Percentiles rank a stretch among this genome's conserved stretches.
phyloP scores from a whole-genome alignment of 2,113 vertebrate species.

The Sclerurus mexicanus region DNA sequence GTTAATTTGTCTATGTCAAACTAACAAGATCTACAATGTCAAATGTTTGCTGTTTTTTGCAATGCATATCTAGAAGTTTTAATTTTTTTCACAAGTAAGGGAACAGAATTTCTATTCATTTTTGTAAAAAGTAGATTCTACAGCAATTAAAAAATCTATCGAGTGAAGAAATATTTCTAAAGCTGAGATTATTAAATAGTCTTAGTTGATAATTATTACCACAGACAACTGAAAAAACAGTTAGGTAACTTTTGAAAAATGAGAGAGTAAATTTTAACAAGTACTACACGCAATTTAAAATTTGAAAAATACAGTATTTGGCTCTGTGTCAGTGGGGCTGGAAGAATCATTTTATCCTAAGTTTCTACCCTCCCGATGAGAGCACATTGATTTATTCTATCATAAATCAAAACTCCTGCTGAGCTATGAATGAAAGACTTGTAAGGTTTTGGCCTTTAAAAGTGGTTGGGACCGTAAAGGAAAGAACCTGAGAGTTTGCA shows the following conservation, averaged over 20 bases:
- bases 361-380: conserved; percentile 10
- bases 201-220: background rate
- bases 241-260: conserved; percentile 8
- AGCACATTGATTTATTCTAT: conserved; percentile 41
- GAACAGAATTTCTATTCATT: background rate
- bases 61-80: background rate
- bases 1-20: background rate
- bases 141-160: background rate
- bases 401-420: conserved; percentile 50
- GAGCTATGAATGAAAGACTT: conserved; percentile 43
- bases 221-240: background rate
- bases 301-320: conserved; percentile 41
- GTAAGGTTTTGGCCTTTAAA: conserved; percentile 51
- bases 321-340: background rate
- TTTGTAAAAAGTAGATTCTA: background rate
- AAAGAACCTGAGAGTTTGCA: conserved; percentile 14
- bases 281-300: background rate
- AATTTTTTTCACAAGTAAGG: background rate
- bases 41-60: background rate
- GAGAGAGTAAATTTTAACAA: background rate
- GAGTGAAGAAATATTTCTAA: background rate
- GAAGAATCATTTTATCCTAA: conserved; percentile 49
- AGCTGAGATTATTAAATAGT: background rate
- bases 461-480: background rate
- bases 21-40: background rate